Evolutionary conservation across 1,140 invertebrate species (phyloP), one percentile per base, ranked within the genome.

Genomic region (Drosophila teissieri): DNA sequence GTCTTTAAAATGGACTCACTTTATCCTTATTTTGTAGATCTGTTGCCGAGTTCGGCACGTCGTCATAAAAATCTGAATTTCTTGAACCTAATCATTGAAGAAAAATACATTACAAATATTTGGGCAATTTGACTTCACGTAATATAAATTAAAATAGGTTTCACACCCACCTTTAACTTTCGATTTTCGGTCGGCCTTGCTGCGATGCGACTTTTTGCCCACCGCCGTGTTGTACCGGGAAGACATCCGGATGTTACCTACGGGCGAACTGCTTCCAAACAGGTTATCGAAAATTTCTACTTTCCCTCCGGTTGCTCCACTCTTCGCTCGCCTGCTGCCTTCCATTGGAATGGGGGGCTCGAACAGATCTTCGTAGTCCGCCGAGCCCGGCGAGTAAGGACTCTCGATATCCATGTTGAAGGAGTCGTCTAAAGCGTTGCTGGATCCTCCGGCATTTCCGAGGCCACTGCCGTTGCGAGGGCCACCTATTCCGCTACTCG

Each of bases 1-100:
- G 4, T 22, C 8, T 36, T 15, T 52, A 94, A 78, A 80, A 90
- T 52, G 46, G 15, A 91, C 92, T 92, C 93, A 98, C 97, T 95
- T 98, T 99, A 94, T 98, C 97, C 94, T 99, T 98, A 61, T 98
- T 97, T 93, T 97, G 96, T 94, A 99, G 96, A 93, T 99, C 98
- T 15, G 98, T 97, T 4, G 98, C 98, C 49, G 98, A 98, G 93
- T 95, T 97, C 19, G 97, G 97, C 83, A 98, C 93, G 91, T 98
- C 97, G 88, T 98, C 97, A 70, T 96, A 93, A 73, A 96, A 96
- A 74, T 97, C 96, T 76, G 95, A 93, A 68, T 95, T 95, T 74
- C 91, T 90, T 55, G 49, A 67, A 48, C 86, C 91, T 80, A 31
- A 31, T 10, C 31, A 31, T 31, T 10, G 10, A 15, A 52, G 39